These are phyloP conservation scores for Ormyrus pomaceus DNA, from an alignment of 2,888 invertebrate species.

Conservation along the genomic window DNA sequence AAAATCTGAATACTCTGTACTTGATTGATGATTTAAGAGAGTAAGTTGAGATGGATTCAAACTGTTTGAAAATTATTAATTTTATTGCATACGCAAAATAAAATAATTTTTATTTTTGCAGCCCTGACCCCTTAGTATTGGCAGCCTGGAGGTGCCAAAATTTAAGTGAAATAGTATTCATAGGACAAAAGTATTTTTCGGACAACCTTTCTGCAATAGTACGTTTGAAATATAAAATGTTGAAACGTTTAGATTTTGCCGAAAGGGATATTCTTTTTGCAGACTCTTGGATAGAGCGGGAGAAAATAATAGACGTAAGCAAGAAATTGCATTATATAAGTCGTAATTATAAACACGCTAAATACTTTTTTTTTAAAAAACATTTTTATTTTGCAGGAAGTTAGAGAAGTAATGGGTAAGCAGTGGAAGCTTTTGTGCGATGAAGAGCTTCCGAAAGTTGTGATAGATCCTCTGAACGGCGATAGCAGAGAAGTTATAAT, in stretches of 20 bases:
- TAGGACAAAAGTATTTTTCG: constrained; percentile 80
- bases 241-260: constrained; percentile 79
- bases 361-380: not conserved
- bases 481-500: constrained; percentile 80
- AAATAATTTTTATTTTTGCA: constrained; percentile 30
- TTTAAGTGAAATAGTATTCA: constrained; percentile 78
- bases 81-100: not conserved
- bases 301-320: constrained; percentile 68
- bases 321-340: not conserved
- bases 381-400: constrained; percentile 73
- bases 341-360: not conserved
- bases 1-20: constrained; percentile 55
- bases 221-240: constrained; percentile 78
- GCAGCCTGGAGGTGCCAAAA: constrained; percentile 82
- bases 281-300: constrained; percentile 53
- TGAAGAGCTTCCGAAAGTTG: constrained; percentile 78
- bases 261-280: constrained; percentile 75
- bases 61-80: not conserved
- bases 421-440: constrained; percentile 78
- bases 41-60: constrained; percentile 57
- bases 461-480: constrained; percentile 77
- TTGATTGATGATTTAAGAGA: constrained; percentile 61
- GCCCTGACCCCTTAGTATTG: constrained; percentile 81
- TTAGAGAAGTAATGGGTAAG: constrained; percentile 78
- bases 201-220: constrained; percentile 82